These are phyloP conservation scores for Colius striatus DNA, from an alignment of 2,113 vertebrate species.

Conservation along the genomic window DNA sequence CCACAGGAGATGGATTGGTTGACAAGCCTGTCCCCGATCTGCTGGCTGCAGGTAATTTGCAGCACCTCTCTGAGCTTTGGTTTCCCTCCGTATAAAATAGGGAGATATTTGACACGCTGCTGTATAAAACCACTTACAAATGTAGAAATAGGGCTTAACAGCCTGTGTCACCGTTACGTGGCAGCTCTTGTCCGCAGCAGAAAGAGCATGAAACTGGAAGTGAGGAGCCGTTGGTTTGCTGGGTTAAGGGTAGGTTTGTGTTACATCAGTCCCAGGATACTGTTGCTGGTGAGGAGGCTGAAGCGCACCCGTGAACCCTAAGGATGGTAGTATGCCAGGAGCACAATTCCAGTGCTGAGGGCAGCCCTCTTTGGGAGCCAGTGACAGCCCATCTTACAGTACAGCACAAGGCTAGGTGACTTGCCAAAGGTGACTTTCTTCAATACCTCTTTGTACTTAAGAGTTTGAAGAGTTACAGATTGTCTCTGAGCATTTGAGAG, in stretches of 20 bases:
- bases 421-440: not conserved
- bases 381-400: not conserved
- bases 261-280: not conserved
- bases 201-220: not conserved
- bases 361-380: too few relatives aligned
- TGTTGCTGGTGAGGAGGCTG: not conserved
- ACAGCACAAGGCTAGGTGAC: not conserved
- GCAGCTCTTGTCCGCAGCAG: not conserved
- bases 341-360: not conserved
- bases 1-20: not conserved
- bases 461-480: too few relatives aligned
- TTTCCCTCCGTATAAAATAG: not conserved
- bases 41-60: not conserved
- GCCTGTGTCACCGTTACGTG: rapidly evolving
- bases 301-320: not conserved
- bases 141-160: not conserved
- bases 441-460: rapidly evolving
- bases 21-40: not conserved
- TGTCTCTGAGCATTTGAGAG: not conserved
- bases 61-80: not conserved
- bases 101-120: not conserved
- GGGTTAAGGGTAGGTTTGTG: not conserved
- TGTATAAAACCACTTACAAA: not conserved
- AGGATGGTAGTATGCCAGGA: not conserved
- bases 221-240: not conserved